phyloP scores from a whole-genome alignment of 1,140 invertebrate species.

The Calycopis cecrops region DNA sequence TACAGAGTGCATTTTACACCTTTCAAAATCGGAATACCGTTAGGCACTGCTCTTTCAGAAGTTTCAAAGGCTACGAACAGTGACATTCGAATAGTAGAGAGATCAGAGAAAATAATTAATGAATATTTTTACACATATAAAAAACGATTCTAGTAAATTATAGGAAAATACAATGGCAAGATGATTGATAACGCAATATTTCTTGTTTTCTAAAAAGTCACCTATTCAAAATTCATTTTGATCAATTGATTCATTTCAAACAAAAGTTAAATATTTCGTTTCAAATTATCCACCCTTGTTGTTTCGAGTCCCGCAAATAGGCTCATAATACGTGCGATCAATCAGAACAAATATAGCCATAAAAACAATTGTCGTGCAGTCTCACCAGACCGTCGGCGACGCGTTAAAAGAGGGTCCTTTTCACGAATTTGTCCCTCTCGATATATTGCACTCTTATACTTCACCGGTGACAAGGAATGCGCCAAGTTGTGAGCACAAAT shows the following conservation, averaged over 20 bases:
- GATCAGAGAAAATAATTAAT: too few species aligned
- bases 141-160: too few species aligned
- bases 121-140: too few species aligned
- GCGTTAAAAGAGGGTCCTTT: conserved; percentile 51
- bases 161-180: too few species aligned
- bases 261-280: neutral
- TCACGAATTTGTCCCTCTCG: conserved; percentile 52
- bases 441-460: conserved; percentile 61
- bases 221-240: too few species aligned
- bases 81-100: too few species aligned
- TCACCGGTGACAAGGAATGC: conserved; percentile 52
- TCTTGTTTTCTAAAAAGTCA: too few species aligned
- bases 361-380: conserved; percentile 17
- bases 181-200: too few species aligned
- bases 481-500: conserved; percentile 52
- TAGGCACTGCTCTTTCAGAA: too few species aligned
- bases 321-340: neutral
- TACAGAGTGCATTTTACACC: too few species aligned
- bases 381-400: conserved; percentile 32
- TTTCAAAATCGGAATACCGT: too few species aligned
- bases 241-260: neutral
- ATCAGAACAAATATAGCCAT: conserved; percentile 7
- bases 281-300: neutral
- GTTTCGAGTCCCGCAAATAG: neutral
- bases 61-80: too few species aligned